Evolutionary conservation across 2,888 invertebrate genomes (phyloP).

Genomic region (Cordylochernes scorpioides): DNA sequence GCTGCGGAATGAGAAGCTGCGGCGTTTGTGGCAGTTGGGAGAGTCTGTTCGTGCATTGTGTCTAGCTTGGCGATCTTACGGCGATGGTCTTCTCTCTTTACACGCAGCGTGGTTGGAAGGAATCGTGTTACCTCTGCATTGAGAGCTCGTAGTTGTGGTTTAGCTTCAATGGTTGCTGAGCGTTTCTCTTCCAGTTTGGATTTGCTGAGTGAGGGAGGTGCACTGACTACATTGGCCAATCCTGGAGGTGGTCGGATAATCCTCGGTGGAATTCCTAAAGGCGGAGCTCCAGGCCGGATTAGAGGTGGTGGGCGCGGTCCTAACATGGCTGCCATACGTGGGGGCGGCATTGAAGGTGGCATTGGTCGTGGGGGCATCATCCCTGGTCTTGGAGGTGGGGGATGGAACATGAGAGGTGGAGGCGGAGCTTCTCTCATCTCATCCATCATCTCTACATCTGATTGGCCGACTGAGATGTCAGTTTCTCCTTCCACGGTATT

Average conservation of each 20-base stretch:
- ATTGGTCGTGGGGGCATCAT: slow-evolving; percentile 14
- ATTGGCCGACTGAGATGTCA: neutral
- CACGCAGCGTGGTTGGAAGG: slow-evolving; percentile 67
- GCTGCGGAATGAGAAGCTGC: slow-evolving; percentile 19
- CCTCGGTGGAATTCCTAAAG: slow-evolving; percentile 30
- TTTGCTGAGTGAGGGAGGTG: slow-evolving; percentile 49
- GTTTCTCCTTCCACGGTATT: neutral
- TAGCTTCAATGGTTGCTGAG: slow-evolving; percentile 63
- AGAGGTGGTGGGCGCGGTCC: too few relatives aligned
- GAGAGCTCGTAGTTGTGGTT: slow-evolving; percentile 78
- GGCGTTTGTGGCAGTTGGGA: slow-evolving; percentile 5
- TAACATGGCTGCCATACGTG: too few relatives aligned
- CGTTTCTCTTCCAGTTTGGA: slow-evolving; percentile 18
- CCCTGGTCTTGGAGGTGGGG: slow-evolving; percentile 26
- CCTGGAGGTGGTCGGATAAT: slow-evolving; percentile 36
- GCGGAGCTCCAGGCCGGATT: slow-evolving; percentile 22
- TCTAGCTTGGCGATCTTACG: neutral
- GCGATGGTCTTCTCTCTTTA: slow-evolving; percentile 42
- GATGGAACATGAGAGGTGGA: slow-evolving; percentile 21
- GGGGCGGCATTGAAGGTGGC: slow-evolving; percentile 13
- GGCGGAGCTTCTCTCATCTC: too few relatives aligned
- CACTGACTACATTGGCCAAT: slow-evolving; percentile 28
- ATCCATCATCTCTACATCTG: slow-evolving; percentile 2
- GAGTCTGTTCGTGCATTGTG: slow-evolving; percentile 1
- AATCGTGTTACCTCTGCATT: slow-evolving; percentile 85